phyloP scores from a whole-genome alignment of 2,113 vertebrate species.

The Myiagra hebetior region DNA sequence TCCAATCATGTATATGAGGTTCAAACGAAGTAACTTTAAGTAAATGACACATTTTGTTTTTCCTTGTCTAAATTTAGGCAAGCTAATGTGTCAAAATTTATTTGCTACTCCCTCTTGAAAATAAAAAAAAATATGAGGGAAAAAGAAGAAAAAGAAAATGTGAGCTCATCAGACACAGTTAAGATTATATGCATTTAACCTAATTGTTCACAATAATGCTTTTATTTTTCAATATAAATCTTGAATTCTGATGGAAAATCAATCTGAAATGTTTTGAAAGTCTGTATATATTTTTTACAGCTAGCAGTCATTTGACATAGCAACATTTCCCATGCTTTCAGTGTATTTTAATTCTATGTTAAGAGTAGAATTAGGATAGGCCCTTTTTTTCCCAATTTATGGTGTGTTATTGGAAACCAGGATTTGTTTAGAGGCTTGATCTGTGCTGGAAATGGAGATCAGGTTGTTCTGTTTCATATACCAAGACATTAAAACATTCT shows the following conservation, averaged over 20 bases:
- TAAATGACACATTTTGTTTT: not conserved
- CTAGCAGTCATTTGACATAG: not conserved
- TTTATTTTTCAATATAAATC: not conserved
- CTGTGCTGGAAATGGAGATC: not conserved
- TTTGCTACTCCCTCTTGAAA: not conserved
- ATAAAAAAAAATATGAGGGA: not conserved
- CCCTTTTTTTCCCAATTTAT: not conserved
- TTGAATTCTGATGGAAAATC: not conserved
- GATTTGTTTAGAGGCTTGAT: not conserved
- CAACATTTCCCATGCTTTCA: not conserved
- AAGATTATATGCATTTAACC: not conserved
- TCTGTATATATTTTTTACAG: not conserved
- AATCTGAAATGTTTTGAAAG: not conserved
- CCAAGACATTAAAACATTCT: not conserved
- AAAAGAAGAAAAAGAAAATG: not conserved
- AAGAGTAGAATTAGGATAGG: not conserved
- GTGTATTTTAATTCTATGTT: not conserved
- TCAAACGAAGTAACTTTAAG: not conserved
- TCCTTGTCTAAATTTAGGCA: not conserved
- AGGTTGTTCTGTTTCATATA: not conserved
- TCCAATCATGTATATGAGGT: accelerated
- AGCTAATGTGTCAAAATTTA: not conserved
- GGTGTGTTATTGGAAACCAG: not conserved
- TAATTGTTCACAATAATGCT: not conserved
- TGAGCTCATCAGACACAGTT: not conserved